Evolutionary conservation across 1,140 invertebrate species (phyloP), one percentile per base, ranked within the genome.

Genomic region (Subanguina moxae): DNA sequence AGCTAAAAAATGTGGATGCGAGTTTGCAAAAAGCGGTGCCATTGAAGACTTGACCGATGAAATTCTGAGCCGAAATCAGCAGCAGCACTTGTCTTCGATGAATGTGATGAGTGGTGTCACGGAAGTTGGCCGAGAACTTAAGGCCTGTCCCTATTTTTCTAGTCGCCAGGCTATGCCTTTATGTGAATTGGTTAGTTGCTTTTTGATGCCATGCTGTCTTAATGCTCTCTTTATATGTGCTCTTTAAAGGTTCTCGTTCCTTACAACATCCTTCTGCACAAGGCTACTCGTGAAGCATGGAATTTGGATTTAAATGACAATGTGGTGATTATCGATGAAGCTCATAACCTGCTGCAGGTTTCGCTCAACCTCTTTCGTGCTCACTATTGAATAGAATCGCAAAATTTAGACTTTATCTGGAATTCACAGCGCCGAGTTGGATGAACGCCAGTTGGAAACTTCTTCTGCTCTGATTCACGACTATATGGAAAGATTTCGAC

Each of bases 241-340:
- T 38, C 32, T 5, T 38, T 38, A 11, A 3, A 38, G 32, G 32
- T 86, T 25, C 82, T 83, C 3, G 62, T 85, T 9, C 85, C 85
- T 1, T 86, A 86, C 73, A 85, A 86, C 58, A 84, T 90, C 28
- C 86, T 98, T 62, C 86, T 97, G 8, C 93, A 95, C 83, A 89
- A 89, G 80, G 86, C 86, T 11, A 94, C 94, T 0, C 86, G 95
- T 74, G 87, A 89, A 72, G 90, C 91, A 0, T 88, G 88, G 82
- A 90, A 90, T n/a, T 88, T 98, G 8, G 87, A 89, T 72, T 80
- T 97, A 3, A 88, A 90, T 78, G 88, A 90, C 68, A 91, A 90
- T 83, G 85, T 97, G 52, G 84, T 98, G 0, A 90, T 98, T 70
- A 88, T 98, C 57, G 95, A 98, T 83, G 95, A 98, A 85, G 95